These are phyloP conservation scores for Orientallactaga bullata DNA, from an alignment of 2,113 vertebrate genomes.

Conservation along the genomic window DNA sequence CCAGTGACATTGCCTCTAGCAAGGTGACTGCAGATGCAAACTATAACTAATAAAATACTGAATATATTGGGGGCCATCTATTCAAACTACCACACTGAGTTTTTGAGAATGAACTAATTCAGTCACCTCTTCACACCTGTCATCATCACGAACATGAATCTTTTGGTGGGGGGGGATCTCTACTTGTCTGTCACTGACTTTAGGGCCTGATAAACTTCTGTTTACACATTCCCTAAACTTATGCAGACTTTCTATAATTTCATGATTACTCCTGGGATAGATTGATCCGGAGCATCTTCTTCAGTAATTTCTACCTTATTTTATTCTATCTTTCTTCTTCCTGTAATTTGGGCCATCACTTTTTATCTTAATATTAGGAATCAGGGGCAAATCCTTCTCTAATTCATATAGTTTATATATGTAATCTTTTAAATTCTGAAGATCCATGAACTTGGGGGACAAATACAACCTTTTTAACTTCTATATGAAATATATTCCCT, in stretches of 20 bases:
- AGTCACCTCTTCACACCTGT: too few species aligned
- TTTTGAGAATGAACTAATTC: background rate
- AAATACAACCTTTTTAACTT: background rate
- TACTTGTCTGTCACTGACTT: too few species aligned
- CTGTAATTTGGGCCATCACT: background rate
- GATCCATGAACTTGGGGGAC: background rate
- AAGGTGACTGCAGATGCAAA: too few species aligned
- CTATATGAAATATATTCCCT: background rate
- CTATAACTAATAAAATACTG: too few species aligned
- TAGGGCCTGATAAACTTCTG: background rate
- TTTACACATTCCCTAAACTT: background rate
- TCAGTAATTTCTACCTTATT: background rate
- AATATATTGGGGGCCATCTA: too few species aligned
- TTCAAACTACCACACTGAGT: too few species aligned
- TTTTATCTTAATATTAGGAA: conserved; percentile 8
- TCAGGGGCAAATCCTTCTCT: too few species aligned
- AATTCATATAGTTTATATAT: background rate
- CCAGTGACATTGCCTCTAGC: too few species aligned
- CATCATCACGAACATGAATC: too few species aligned
- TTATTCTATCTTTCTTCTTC: background rate
- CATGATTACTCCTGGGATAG: background rate
- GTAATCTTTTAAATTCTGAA: background rate
- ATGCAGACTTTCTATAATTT: background rate
- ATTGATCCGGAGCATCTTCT: background rate
- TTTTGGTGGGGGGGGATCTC: too few species aligned